These are phyloP conservation scores for Eupithecia pulchellata DNA, from an alignment of 2,888 invertebrate genomes.

Conservation along the genomic window DNA sequence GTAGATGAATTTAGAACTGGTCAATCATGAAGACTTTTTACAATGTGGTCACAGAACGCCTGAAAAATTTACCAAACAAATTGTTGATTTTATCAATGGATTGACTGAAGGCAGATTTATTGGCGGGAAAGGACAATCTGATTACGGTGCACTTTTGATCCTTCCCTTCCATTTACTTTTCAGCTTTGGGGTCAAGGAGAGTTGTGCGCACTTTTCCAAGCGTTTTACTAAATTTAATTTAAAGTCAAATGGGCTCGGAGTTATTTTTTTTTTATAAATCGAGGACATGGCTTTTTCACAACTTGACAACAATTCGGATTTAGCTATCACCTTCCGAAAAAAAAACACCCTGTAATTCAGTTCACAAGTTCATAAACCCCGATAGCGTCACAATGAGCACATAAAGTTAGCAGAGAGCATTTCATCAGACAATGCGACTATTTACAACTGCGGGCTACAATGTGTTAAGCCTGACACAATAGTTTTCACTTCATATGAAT, in stretches of 20 bases:
- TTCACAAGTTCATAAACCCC: too few relatives aligned
- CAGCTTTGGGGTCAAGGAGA: neutral
- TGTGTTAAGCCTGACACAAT: neutral
- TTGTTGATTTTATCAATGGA: conserved; percentile 8
- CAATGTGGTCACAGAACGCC: too few relatives aligned
- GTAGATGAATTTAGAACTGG: too few relatives aligned
- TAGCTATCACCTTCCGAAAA: too few relatives aligned
- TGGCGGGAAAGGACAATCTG: conserved; percentile 10
- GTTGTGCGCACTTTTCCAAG: neutral
- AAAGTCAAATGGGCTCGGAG: too few relatives aligned
- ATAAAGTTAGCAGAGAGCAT: conserved; percentile 5
- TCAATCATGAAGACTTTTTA: too few relatives aligned
- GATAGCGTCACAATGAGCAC: neutral
- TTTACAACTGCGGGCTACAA: conserved; percentile 9
- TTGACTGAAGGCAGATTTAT: conserved; percentile 18
- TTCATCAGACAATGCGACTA: conserved; percentile 24
- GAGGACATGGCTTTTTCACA: too few relatives aligned
- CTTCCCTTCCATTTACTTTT: neutral
- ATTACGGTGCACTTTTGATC: conserved; percentile 22
- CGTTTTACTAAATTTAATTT: too few relatives aligned
- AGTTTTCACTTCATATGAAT: too few relatives aligned
- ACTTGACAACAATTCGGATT: too few relatives aligned
- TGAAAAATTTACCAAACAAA: neutral
- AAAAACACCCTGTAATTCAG: too few relatives aligned
- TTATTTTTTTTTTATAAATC: too few relatives aligned